Base-by-base conservation (phyloP, 2,888 invertebrate species). In the Caenorhabditis afra region DNA sequence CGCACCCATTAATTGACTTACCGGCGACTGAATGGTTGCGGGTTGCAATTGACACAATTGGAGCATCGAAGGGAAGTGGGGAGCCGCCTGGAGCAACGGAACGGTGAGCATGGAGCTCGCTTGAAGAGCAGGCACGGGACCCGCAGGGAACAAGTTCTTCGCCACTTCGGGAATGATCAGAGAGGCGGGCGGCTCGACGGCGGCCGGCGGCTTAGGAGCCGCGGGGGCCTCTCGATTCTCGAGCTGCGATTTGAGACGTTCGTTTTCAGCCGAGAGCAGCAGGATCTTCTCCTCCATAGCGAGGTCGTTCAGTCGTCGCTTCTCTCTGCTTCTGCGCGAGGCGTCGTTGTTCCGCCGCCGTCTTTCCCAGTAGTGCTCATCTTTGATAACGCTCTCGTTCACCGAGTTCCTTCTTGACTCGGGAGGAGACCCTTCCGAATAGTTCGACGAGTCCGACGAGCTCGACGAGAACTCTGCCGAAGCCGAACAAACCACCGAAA, bases 201-300 rank as follows among this genome's bases (percentile, higher is more conserved):
- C 12, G 22, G 59, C 29, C 29, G 29, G 4, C 29, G 29, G 4
- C 29, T 29, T 22, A 10, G 29, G 53, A 22, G 62, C n/a, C 5
- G 44, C 39, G 8, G 68, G 44, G 20, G 65, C 58, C 23, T 37
- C 49, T n/a, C 79, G 65, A 16, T 58, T 70, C 39, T 85, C 84
- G 71, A 98, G 92, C 90, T 97, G 97, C 3, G 95, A 95, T 91
- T 96, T 95, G 1, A 98, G 93, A 55, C 96, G 94, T 90, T 96
- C 95, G 91, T 97, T 98, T 91, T 97, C 97, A 91, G 96, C 95
- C 83, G 95, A 96, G 67, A 99, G 92, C 91, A 97, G 96, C 68
- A 96, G 94, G 37, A 98, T 96, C 55, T 96, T 93, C 87, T 95
- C 95, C 90, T 97, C 97, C 78, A 98, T 92, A 1, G 96, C 95